Conservation (phyloP, 2,113 vertebrate genomes). For the Coptodon bakossiorum region DNA sequence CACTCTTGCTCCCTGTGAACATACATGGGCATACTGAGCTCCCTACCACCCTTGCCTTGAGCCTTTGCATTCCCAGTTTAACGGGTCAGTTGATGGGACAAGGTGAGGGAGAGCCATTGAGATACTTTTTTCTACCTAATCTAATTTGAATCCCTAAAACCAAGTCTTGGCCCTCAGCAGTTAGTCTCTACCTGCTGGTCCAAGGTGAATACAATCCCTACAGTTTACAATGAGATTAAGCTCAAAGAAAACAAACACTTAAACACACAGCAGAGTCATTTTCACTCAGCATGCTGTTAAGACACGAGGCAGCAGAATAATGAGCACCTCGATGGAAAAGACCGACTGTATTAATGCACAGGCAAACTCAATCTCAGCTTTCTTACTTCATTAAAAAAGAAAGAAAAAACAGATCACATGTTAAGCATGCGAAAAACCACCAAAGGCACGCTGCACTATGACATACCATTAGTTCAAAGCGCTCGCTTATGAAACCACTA, state of each 20-base stretch:
- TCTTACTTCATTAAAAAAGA: neutral
- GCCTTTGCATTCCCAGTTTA: neutral
- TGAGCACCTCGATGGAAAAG: neutral
- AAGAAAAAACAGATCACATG: neutral
- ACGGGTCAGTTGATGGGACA: neutral
- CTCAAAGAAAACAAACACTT: neutral
- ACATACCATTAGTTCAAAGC: neutral
- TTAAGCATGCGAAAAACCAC: neutral
- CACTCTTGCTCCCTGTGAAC: neutral
- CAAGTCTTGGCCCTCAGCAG: neutral
- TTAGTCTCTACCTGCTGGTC: neutral
- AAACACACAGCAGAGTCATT: slow-evolving; percentile 6
- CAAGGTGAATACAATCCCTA: neutral
- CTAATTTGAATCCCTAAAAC: neutral
- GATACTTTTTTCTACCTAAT: neutral
- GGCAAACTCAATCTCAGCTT: neutral
- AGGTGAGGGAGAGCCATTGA: neutral
- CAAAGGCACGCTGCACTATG: neutral
- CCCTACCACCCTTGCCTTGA: neutral
- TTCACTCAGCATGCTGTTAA: slow-evolving; percentile 22
- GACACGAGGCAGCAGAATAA: neutral
- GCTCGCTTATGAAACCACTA: neutral
- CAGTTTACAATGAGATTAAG: neutral
- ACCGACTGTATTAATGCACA: neutral
- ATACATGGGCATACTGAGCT: neutral